Percentiles rank a stretch among this genome's conserved stretches.
phyloP scores from a whole-genome alignment of 2,797 vertebrate genomes.

The Peromyscus nudipes region DNA sequence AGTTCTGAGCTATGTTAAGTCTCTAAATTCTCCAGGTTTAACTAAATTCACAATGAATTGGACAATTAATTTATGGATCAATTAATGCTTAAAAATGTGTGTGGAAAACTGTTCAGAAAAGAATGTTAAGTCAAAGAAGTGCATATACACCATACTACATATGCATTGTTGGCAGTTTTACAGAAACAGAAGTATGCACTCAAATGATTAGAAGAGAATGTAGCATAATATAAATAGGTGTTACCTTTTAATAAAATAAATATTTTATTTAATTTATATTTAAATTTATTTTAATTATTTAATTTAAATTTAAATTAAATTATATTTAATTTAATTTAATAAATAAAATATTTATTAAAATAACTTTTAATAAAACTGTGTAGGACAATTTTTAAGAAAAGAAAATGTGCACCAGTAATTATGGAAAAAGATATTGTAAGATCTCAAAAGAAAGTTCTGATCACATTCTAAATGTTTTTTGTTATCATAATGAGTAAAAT shows the following conservation, averaged over 20 bases:
- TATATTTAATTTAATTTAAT: no score
- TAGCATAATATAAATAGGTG: neutral
- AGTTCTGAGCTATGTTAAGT: neutral
- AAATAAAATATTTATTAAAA: no score
- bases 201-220: neutral
- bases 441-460: neutral
- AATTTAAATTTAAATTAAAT: no score
- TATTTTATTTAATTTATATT: no score
- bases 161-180: neutral
- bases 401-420: neutral
- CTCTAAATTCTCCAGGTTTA: neutral
- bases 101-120: neutral
- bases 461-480: conserved; percentile 6
- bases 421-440: conserved; percentile 12
- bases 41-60: neutral
- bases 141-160: no score
- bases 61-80: conserved; percentile 6
- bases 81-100: conserved; percentile 2
- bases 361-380: neutral
- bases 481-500: conserved; percentile 29
- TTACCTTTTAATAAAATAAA: no score
- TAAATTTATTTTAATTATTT: no score
- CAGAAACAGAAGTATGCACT: neutral
- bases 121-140: neutral
- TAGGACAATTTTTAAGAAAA: neutral